Conservation (phyloP, 2,113 vertebrate genomes). For the Otocyon megalotis region DNA sequence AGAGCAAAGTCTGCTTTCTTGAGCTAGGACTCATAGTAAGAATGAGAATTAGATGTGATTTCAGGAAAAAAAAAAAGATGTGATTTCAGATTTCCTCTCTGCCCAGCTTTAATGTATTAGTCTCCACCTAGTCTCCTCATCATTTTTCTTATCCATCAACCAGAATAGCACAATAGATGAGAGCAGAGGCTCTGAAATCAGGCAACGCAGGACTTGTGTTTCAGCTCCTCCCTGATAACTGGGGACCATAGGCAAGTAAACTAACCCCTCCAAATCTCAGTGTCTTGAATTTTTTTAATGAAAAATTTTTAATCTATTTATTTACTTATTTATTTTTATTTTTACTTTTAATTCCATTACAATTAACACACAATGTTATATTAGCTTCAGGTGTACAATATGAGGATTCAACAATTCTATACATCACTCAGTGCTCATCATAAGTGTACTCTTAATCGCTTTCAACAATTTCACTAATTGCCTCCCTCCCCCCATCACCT, state of each 20-base stretch:
- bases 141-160: constrained; percentile 17
- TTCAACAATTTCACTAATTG: background rate
- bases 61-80: background rate
- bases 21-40: background rate
- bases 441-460: background rate
- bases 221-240: background rate
- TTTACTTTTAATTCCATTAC: background rate
- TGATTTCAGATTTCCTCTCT: background rate
- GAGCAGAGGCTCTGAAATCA: background rate
- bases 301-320: background rate
- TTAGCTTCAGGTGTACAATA: background rate
- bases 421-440: background rate
- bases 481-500: background rate
- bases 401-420: background rate
- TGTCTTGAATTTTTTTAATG: background rate
- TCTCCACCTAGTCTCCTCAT: background rate
- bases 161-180: background rate
- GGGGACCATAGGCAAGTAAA: background rate
- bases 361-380: background rate
- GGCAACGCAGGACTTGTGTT: background rate
- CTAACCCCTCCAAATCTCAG: background rate
- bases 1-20: background rate
- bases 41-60: background rate
- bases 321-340: background rate
- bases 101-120: background rate